These are phyloP conservation scores for Protobothrops mucrosquamatus DNA, from an alignment of 2,113 vertebrate species.

Conservation along the genomic window DNA sequence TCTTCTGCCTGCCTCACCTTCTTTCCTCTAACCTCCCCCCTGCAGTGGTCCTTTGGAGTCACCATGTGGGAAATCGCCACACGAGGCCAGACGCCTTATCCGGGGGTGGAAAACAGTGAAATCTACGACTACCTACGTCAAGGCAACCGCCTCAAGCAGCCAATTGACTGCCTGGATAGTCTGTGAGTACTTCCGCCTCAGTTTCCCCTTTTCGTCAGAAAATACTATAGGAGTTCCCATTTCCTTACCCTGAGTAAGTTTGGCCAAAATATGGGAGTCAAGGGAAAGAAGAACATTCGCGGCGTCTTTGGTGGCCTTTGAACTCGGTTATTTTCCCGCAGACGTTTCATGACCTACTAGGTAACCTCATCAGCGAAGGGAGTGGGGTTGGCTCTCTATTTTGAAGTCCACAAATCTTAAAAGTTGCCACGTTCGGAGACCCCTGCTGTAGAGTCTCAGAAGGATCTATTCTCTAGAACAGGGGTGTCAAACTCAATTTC, in stretches of 20 bases:
- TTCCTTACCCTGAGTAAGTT: neutral
- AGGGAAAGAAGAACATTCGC: neutral
- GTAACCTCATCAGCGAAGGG: neutral
- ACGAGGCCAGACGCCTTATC: conserved; percentile 88
- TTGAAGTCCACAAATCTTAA: neutral
- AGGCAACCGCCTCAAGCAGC: conserved; percentile 90
- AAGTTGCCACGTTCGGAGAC: neutral
- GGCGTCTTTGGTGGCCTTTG: too few relatives aligned
- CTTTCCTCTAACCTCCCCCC: neutral
- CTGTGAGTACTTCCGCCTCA: conserved; percentile 71
- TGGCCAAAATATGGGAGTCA: neutral
- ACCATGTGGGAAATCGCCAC: conserved; percentile 96
- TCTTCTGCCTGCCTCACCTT: neutral
- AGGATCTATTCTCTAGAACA: neutral
- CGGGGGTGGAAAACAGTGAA: conserved; percentile 91
- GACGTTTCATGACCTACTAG: too few relatives aligned
- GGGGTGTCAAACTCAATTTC: too few relatives aligned
- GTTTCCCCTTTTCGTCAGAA: neutral
- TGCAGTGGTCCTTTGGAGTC: conserved; percentile 91
- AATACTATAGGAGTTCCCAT: neutral
- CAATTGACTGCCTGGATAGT: conserved; percentile 86
- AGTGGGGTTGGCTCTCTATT: neutral
- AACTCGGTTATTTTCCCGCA: too few relatives aligned
- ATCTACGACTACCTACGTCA: conserved; percentile 91
- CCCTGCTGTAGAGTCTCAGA: neutral